Evolutionary conservation across 2,888 invertebrate genomes (phyloP), one percentile per base, ranked within the genome.

Genomic region (Plutella xylostella): DNA sequence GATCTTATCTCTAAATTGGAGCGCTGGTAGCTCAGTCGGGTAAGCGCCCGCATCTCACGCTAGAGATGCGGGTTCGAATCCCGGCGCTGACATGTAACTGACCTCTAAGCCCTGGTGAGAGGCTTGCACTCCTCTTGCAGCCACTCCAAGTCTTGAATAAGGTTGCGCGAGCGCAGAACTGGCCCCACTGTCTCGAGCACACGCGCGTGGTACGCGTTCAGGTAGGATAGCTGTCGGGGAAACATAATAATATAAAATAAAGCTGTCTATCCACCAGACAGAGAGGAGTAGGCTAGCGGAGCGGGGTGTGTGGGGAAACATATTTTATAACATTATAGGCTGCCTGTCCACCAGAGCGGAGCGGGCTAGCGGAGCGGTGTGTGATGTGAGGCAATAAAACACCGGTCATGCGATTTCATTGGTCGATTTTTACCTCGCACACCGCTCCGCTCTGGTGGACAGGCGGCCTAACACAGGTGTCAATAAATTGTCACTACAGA

Each of bases 131-230:
- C 74, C 0, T 51, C 50, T 39, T 61, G 44, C 14, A 83, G 54
- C 82, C 82, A 83, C 0, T 49, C 41, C 31, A 54, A 44, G 48
- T 78, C 82, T 0, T 65, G 61, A 0, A 12, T 1, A 0, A 79
- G 53, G 0, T 62, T 61, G 0, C 78, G 62, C 1, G 52, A 12
- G 34, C 57, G 48, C 7, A 83, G 49, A 0, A 70, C 51, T 0
- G 75, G 72, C 0, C 74, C 72, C 4, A 80, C 42, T 0, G 67
- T 70, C 1, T 56, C 55, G 2, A 72, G 34, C 0, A 83, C 80
- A 0, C 71, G 56, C 18, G 55, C 51, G 50, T 83, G 80, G 48
- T 83, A 83, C 0, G 56, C 50, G 42, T 82, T 80, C 1, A 70
- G 52, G 50, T 75, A 78, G 0, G 57, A 47, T 2, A 82, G 30